Percentiles rank a stretch among this genome's conserved stretches.
Conservation (phyloP, 2,888 invertebrate species). For the Tethea ocularis region DNA sequence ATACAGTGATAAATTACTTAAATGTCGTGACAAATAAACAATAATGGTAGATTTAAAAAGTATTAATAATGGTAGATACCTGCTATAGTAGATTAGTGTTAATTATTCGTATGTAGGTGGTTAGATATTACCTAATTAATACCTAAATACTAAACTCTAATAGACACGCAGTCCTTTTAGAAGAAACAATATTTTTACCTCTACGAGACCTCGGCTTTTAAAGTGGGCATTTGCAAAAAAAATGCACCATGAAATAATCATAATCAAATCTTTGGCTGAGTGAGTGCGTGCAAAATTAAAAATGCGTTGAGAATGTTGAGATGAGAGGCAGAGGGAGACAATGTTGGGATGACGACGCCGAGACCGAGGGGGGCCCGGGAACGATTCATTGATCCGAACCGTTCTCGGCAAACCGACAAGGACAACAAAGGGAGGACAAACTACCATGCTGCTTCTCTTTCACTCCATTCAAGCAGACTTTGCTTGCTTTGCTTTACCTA, state of each 20-base stretch:
- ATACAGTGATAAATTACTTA: no score
- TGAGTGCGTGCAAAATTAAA: neutral
- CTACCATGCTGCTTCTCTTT: conserved; percentile 46
- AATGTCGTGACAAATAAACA: no score
- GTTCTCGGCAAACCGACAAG: conserved; percentile 70
- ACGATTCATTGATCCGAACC: conserved; percentile 82
- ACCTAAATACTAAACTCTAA: no score
- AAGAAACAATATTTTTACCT: no score
- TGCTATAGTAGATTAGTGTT: no score
- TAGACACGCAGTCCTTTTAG: no score
- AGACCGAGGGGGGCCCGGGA: conserved; percentile 63
- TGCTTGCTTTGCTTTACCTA: neutral
- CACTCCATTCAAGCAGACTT: conserved; percentile 43
- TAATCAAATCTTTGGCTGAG: neutral
- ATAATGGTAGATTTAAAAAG: no score
- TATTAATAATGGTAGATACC: no score
- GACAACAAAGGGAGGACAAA: conserved; percentile 56
- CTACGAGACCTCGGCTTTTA: no score
- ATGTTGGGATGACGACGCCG: conserved; percentile 55
- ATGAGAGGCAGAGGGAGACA: conserved; percentile 45
- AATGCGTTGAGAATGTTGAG: conserved; percentile 17
- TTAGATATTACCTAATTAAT: no score
- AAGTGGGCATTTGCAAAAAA: no score
- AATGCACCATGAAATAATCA: neutral
- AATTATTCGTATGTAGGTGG: no score